phyloP scores from a whole-genome alignment of 2,888 invertebrate genomes.

The Neoscelio sp. region DNA sequence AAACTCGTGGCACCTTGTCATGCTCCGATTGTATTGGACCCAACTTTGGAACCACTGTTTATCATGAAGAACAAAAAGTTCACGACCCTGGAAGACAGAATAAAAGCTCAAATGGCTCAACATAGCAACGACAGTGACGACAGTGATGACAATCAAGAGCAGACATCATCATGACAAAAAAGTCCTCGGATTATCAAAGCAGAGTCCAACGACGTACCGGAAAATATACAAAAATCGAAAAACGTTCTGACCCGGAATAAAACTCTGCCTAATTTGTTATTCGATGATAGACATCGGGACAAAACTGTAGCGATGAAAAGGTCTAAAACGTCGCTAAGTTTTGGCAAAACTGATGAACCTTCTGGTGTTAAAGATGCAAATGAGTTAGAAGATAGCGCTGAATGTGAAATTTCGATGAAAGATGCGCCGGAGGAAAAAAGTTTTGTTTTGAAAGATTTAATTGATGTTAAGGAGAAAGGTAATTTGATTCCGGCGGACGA shows the following conservation, averaged over 20 bases:
- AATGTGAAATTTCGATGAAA: background rate
- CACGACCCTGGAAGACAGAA: constrained; percentile 69
- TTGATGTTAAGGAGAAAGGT: constrained; percentile 12
- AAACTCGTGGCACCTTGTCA: constrained; percentile 79
- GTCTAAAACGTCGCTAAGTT: constrained; percentile 52
- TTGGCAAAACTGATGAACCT: constrained; percentile 15
- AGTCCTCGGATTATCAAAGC: constrained; percentile 19
- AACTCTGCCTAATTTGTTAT: constrained; percentile 46
- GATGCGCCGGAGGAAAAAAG: constrained; percentile 7
- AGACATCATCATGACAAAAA: constrained; percentile 17
- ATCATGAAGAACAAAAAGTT: constrained; percentile 72
- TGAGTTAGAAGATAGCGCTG: background rate
- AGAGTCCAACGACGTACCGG: constrained; percentile 26
- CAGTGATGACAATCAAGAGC: constrained; percentile 13
- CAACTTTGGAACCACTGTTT: constrained; percentile 78
- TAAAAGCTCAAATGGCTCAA: constrained; percentile 38
- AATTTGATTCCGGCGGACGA: constrained; percentile 13
- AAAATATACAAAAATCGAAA: constrained; percentile 17
- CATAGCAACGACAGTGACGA: constrained; percentile 38
- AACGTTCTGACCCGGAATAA: constrained; percentile 55
- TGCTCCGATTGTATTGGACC: constrained; percentile 75
- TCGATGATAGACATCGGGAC: background rate
- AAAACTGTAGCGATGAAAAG: constrained; percentile 49
- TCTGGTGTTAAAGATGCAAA: background rate
- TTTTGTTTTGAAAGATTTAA: constrained; percentile 2